Evolutionary conservation across 37 sponge, comb jelly and placozoan species (phyloP).

Genomic region (Tethya wilhelma): DNA sequence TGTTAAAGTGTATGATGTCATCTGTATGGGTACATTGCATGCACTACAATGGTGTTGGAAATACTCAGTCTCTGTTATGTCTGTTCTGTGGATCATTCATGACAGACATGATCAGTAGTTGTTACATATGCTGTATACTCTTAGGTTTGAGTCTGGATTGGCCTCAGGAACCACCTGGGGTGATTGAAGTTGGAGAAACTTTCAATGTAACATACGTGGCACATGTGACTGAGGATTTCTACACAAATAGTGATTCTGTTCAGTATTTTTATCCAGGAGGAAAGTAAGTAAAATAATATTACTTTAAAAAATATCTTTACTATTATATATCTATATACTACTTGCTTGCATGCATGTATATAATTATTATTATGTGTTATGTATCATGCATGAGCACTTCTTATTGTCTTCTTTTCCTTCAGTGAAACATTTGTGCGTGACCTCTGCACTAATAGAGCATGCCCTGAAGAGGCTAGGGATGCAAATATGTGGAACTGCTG

Average conservation of each 20-base stretch:
- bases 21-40: too few relatives aligned
- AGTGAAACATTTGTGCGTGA: not conserved
- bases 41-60: too few relatives aligned
- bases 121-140: too few relatives aligned
- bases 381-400: not conserved
- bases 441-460: constrained; percentile 24
- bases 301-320: too few relatives aligned
- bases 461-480: not conserved
- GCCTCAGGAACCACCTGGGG: constrained; percentile 19
- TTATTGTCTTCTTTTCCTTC: not conserved
- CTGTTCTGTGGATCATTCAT: too few relatives aligned
- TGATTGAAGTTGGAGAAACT: not conserved
- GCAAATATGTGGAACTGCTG: constrained; percentile 56
- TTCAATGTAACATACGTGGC: constrained; percentile 55
- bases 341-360: too few relatives aligned
- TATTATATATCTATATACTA: too few relatives aligned
- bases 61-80: not conserved
- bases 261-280: too few relatives aligned
- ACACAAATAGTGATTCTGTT: constrained; percentile 1
- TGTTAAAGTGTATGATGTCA: too few relatives aligned
- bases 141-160: constrained; percentile 53
- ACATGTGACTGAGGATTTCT: constrained; percentile 7
- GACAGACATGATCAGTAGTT: too few relatives aligned
- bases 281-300: too few relatives aligned
- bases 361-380: too few relatives aligned